Base-by-base conservation (phyloP, 2,888 invertebrate species). In the Cephus spinipes region DNA sequence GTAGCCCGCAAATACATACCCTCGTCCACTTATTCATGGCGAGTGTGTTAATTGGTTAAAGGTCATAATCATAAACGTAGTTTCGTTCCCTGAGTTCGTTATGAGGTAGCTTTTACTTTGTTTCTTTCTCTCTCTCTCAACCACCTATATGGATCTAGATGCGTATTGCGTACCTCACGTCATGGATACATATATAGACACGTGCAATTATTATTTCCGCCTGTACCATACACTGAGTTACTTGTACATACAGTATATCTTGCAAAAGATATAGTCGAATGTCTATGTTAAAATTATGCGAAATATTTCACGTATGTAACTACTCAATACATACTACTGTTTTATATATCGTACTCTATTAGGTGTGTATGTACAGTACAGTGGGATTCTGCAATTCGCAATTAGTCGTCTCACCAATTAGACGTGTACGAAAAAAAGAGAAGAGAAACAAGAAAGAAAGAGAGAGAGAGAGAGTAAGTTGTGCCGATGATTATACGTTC, bases 51-150 rank as follows among this genome's bases (percentile, higher is more conserved):
- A 89, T 89, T 89, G 86, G 81, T 81, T 83, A 86, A 85, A 89
- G 89, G 89, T 87, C 89, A 87, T 86, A 89, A 87, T 88, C 87
- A 89, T 88, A 84, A 88, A 84, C 83, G 85, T 81, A 82, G 82
- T 82, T 79, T 78, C 77, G 40, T 69, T 79, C 77, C 78, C 68
- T 32, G 68, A 71, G n/a, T 40, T 36, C 35, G 36, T 32, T 6
- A 69, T 77, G 35, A 68, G 33, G 74, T 77, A 34, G 76, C 77
- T 77, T 69, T 68, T 73, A 35, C 68, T 68, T 69, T 79, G 73
- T 35, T 3, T 35, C 1, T 35, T 0, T 35, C 12, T 35, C 12
- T 68, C 32, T 77, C 73, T 73, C 68, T 78, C 23, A 55, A 77
- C 79, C 79, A 79, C 79, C 35, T 75, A 74, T 76, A 80, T 55